A percentile compares a stretch with the other conserved stretches of the same genome.
Evolutionary conservation across 1,140 invertebrate genomes (phyloP).

Genomic region (Pseudachorutes palmiensis): DNA sequence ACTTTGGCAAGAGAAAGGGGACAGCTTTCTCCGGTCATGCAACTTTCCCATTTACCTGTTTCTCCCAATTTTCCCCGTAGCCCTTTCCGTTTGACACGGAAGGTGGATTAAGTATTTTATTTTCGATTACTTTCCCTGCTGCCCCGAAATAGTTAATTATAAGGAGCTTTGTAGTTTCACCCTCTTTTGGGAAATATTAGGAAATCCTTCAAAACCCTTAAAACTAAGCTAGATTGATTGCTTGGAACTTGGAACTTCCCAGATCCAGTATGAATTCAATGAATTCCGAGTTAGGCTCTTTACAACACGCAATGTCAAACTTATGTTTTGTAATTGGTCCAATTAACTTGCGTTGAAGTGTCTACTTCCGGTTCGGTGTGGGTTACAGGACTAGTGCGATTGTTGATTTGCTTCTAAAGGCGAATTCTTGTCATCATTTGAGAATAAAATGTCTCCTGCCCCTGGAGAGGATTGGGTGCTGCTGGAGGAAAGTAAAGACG

Average conservation of each 20-base stretch:
- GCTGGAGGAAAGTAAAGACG: not conserved
- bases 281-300: too few relatives aligned
- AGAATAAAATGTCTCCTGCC: too few relatives aligned
- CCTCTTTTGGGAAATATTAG: not conserved
- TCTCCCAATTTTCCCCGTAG: not conserved
- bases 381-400: too few relatives aligned
- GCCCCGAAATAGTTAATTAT: not conserved
- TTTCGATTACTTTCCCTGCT: not conserved
- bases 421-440: too few relatives aligned
- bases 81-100: conserved; percentile 6
- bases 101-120: conserved; percentile 18
- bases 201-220: not conserved
- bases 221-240: conserved; percentile 19
- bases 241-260: conserved; percentile 6
- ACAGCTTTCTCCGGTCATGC: not conserved
- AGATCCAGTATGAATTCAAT: too few relatives aligned
- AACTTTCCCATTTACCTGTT: conserved; percentile 14
- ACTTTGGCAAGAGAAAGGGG: too few relatives aligned
- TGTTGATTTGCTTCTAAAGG: too few relatives aligned
- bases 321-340: too few relatives aligned
- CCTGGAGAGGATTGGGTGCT: too few relatives aligned
- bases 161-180: conserved; percentile 1
- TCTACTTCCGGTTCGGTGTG: too few relatives aligned
- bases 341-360: too few relatives aligned
- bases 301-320: too few relatives aligned